Conservation (phyloP, 2,113 vertebrate genomes). For the Eulacestoma nigropectus region DNA sequence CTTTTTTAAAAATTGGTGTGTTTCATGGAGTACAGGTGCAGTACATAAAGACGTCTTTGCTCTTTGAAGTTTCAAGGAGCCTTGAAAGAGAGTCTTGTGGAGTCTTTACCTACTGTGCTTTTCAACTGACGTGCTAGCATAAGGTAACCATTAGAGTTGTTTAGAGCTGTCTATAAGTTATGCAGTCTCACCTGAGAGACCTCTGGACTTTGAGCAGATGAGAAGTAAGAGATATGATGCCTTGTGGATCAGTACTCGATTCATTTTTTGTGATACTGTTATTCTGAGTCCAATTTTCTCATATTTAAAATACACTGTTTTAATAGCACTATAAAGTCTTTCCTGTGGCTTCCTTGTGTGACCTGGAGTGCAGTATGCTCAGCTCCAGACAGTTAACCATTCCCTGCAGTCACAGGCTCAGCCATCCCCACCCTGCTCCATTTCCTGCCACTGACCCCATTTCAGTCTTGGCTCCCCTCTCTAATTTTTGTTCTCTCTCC, state of each 20-base stretch:
- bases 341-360: not conserved
- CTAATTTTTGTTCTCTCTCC: not conserved
- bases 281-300: not conserved
- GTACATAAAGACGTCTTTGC: not conserved
- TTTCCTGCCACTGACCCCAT: not conserved
- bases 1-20: not conserved
- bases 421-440: not conserved
- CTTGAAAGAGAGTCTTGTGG: not conserved
- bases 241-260: not conserved
- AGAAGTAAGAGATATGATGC: not conserved
- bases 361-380: not conserved
- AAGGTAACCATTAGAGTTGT: not conserved
- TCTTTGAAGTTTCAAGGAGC: not conserved
- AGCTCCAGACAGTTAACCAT: not conserved
- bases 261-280: not conserved
- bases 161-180: not conserved
- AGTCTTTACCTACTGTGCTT: not conserved
- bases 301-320: not conserved
- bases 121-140: not conserved
- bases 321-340: not conserved
- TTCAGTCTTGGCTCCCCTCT: not conserved
- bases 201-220: not conserved
- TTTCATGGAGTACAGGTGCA: not conserved
- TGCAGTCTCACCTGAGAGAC: not conserved
- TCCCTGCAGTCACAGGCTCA: not conserved